These are phyloP conservation scores for Eucriotettix oculatus DNA, from an alignment of 2,888 invertebrate genomes.

Conservation along the genomic window DNA sequence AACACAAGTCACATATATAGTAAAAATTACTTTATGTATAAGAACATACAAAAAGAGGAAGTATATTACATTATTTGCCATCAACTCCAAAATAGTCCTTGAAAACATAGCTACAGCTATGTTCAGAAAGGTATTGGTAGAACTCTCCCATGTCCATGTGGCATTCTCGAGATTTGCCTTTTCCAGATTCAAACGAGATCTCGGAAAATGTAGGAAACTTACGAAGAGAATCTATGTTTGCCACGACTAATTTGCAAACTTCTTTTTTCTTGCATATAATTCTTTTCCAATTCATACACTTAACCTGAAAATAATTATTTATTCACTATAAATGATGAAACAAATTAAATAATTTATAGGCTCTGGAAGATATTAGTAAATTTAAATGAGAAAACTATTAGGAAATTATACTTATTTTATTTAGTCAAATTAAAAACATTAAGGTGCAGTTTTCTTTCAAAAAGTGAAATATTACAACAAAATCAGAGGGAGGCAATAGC, in stretches of 20 bases:
- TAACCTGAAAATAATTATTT: slow-evolving; percentile 32
- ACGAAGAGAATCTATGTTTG: slow-evolving; percentile 26
- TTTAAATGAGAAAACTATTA: no score
- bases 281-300: slow-evolving; percentile 72
- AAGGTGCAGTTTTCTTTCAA: no score
- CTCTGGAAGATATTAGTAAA: no score
- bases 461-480: no score
- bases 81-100: slow-evolving; percentile 62
- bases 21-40: not conserved
- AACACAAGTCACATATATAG: not conserved
- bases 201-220: slow-evolving; percentile 53
- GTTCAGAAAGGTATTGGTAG: slow-evolving; percentile 52
- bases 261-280: slow-evolving; percentile 61
- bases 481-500: not conserved
- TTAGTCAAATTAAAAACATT: no score
- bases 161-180: slow-evolving; percentile 31
- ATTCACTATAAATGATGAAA: no score
- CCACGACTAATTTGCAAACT: slow-evolving; percentile 23
- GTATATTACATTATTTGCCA: slow-evolving; percentile 9
- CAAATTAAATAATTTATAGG: no score
- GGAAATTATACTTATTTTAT: no score
- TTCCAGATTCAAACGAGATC: slow-evolving; percentile 34
- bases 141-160: slow-evolving; percentile 68
- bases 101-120: slow-evolving; percentile 53
- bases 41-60: not conserved